Percentiles rank a stretch among this genome's conserved stretches.
These are phyloP conservation scores for Eonycteris spelaea DNA, from an alignment of 2,113 vertebrate genomes.

Conservation along the genomic window DNA sequence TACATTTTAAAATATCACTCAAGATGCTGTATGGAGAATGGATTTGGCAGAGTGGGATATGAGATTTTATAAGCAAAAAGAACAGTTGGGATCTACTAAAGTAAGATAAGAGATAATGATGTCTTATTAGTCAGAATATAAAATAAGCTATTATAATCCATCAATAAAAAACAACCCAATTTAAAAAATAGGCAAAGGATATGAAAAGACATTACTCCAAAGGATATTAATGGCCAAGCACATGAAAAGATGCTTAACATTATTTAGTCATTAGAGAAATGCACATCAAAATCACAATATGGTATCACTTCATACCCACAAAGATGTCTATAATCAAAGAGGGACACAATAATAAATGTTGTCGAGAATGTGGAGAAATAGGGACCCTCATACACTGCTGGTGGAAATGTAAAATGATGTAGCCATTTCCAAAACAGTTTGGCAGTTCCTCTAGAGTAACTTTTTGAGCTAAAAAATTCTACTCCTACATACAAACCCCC, in stretches of 20 bases:
- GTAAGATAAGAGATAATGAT: background rate
- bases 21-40: background rate
- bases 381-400: background rate
- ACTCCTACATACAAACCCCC: background rate
- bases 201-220: background rate
- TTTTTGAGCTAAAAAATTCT: background rate
- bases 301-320: background rate
- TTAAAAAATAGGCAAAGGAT: background rate
- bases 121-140: background rate
- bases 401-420: background rate
- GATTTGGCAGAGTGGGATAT: background rate
- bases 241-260: background rate
- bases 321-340: background rate
- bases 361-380: background rate
- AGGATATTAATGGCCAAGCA: background rate
- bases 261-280: background rate
- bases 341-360: background rate
- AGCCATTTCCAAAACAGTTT: background rate
- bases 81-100: background rate
- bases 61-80: background rate
- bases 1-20: background rate
- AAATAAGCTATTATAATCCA: background rate
- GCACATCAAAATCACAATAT: background rate
- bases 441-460: background rate
- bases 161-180: background rate